These are phyloP conservation scores for Drosophila lacteicornis DNA, from an alignment of 1,140 invertebrate genomes.

Conservation along the genomic window DNA sequence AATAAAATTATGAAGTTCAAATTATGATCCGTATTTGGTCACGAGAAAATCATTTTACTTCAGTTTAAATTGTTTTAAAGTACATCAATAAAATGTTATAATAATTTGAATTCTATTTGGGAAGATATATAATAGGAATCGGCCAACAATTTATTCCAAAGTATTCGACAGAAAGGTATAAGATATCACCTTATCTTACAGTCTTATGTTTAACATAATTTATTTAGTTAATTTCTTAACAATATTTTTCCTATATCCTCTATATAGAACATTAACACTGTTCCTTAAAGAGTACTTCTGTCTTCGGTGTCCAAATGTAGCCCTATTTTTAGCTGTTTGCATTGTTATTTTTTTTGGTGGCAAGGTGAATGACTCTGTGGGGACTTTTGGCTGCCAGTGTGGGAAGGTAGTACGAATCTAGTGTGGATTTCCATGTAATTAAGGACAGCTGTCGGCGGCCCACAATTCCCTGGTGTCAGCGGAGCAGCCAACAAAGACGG, in stretches of 20 bases:
- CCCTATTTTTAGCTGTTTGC: constrained; percentile 9
- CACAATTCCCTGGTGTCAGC: constrained; percentile 56
- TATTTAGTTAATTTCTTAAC: no score
- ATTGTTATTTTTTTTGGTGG: constrained; percentile 30
- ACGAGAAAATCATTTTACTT: no score
- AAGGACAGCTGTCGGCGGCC: constrained; percentile 68
- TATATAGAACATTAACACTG: background rate
- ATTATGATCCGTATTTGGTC: no score
- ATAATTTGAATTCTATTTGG: no score
- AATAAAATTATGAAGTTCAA: no score
- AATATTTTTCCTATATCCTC: no score
- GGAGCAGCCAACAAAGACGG: constrained; percentile 1
- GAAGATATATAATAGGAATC: no score
- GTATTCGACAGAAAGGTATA: no score
- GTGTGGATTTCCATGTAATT: constrained; percentile 73
- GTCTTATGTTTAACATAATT: background rate
- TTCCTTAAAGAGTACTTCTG: background rate
- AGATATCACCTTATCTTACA: no score
- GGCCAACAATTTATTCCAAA: no score
- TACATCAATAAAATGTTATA: no score
- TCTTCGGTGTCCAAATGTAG: background rate
- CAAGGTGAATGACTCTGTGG: constrained; percentile 71
- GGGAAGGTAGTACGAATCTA: constrained; percentile 27
- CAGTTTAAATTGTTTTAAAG: no score
- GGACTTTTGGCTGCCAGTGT: constrained; percentile 24